Evolutionary conservation across 2,113 vertebrate genomes (phyloP).

Genomic region (Istiophorus platypterus): DNA sequence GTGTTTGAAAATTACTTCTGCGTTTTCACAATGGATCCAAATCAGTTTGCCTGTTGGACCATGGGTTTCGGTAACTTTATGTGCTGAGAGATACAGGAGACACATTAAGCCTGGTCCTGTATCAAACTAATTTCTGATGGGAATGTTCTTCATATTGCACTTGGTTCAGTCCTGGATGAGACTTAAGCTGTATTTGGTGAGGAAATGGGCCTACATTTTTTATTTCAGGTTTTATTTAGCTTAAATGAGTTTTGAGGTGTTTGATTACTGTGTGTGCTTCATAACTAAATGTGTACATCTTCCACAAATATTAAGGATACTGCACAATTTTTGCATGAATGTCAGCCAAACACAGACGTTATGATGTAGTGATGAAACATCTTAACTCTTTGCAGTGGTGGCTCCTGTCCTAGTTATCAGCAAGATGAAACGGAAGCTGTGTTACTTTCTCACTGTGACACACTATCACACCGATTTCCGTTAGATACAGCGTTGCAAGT

Average conservation of each 20-base stretch:
- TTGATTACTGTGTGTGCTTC: background rate
- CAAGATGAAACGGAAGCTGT: constrained; percentile 61
- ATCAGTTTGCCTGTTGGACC: background rate
- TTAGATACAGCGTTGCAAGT: background rate
- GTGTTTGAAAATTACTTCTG: constrained; percentile 35
- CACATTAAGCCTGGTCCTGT: background rate
- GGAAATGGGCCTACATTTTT: background rate
- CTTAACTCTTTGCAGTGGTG: constrained; percentile 34
- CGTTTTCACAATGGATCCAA: constrained; percentile 15
- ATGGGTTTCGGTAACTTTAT: background rate
- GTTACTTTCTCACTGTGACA: constrained; percentile 44
- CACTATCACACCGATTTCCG: constrained; percentile 56
- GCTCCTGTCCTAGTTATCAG: constrained; percentile 38
- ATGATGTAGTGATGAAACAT: constrained; percentile 34
- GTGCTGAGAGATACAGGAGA: background rate
- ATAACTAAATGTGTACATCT: background rate
- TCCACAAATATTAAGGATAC: background rate
- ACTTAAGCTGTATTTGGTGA: background rate
- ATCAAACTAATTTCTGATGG: background rate
- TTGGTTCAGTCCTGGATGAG: background rate
- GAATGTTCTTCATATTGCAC: background rate
- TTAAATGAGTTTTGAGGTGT: background rate
- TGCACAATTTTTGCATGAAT: constrained; percentile 10
- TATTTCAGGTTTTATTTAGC: background rate
- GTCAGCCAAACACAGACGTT: constrained; percentile 16